A percentile compares a stretch with the other conserved stretches of the same genome.
Evolutionary conservation across 1,140 invertebrate species (phyloP).

Genomic region (Drosophila yakuba): DNA sequence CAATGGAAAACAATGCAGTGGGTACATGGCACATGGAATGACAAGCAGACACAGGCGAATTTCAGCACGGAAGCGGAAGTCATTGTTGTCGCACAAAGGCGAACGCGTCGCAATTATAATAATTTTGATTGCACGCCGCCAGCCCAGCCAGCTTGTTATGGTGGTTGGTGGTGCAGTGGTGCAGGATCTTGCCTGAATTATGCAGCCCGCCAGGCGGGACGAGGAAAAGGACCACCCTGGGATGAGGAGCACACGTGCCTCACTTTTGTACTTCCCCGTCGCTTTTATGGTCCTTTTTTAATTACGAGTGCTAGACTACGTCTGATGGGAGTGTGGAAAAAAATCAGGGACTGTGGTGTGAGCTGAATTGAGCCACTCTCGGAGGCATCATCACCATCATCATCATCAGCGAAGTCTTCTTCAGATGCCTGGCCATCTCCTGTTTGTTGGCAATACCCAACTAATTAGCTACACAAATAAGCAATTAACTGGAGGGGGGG

Average conservation of each 20-base stretch:
- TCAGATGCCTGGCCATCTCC: conserved; percentile 19
- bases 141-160: conserved; percentile 22
- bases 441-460: conserved; percentile 53
- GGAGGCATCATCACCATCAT: conserved; percentile 4
- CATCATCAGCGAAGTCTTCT: background rate
- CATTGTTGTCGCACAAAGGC: conserved; percentile 84
- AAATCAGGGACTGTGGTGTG: background rate
- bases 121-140: conserved; percentile 77
- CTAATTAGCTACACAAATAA: conserved; percentile 61
- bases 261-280: conserved; percentile 37
- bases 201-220: conserved; percentile 40
- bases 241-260: conserved; percentile 43
- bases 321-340: background rate
- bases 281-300: conserved; percentile 64
- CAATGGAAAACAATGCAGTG: conserved; percentile 66
- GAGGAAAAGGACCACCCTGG: background rate
- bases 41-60: conserved; percentile 50
- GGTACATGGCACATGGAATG: conserved; percentile 32
- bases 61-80: conserved; percentile 83
- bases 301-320: conserved; percentile 58
- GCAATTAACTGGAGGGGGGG: conserved; percentile 40
- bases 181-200: conserved; percentile 58
- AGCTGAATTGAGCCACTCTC: conserved; percentile 20
- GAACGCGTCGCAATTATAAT: conserved; percentile 83
- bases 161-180: conserved; percentile 38